A percentile compares a stretch with the other conserved stretches of the same genome.
Conservation (phyloP, 2,888 invertebrate genomes). For the Microctonus brassicae region DNA sequence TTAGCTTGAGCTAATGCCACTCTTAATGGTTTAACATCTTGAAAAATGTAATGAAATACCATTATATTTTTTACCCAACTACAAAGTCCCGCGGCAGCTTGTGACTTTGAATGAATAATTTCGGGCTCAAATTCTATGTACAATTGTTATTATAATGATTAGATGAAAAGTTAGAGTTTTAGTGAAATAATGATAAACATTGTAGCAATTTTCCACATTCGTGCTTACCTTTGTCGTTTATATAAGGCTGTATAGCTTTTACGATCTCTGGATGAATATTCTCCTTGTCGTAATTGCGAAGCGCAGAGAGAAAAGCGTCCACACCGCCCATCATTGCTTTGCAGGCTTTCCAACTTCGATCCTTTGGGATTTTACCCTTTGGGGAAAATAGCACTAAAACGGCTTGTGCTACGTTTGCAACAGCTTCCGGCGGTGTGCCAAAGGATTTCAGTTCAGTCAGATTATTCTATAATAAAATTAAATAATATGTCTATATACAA, state of each 20-base stretch:
- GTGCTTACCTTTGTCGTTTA: constrained; percentile 66
- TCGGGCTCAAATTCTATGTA: constrained; percentile 84
- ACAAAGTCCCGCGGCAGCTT: constrained; percentile 92
- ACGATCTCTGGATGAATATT: constrained; percentile 90
- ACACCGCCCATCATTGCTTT: constrained; percentile 93
- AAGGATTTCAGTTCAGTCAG: constrained; percentile 95
- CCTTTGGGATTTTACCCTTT: constrained; percentile 90
- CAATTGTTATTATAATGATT: constrained; percentile 1
- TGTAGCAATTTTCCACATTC: not conserved
- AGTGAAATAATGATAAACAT: constrained; percentile 15
- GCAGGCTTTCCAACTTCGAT: constrained; percentile 92
- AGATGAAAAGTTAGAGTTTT: constrained; percentile 15
- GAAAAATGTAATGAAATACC: constrained; percentile 90
- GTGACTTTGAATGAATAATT: constrained; percentile 86
- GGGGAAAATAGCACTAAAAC: constrained; percentile 88
- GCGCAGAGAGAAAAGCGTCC: constrained; percentile 85
- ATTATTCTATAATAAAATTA: constrained; percentile 74
- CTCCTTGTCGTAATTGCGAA: constrained; percentile 92
- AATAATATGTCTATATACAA: constrained; percentile 6
- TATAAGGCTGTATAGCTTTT: constrained; percentile 78
- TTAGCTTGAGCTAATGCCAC: constrained; percentile 88
- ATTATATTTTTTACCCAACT: constrained; percentile 96
- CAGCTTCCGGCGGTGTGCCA: constrained; percentile 90
- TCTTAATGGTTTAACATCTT: constrained; percentile 92
- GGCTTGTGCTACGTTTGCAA: constrained; percentile 88